Conservation (phyloP, 2,797 vertebrate species). For the Phalloptychus januarius region DNA sequence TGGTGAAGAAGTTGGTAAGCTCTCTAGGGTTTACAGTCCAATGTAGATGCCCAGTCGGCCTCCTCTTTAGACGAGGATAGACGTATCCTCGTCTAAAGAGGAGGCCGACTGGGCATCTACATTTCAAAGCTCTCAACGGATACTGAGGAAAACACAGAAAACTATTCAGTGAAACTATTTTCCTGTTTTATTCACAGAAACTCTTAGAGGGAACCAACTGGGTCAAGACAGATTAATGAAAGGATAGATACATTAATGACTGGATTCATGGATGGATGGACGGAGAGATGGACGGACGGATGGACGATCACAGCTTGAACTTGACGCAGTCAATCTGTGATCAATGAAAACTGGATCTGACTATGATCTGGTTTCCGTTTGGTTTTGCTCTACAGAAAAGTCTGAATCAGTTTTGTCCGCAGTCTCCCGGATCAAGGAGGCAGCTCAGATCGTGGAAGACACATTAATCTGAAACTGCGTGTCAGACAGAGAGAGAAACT, state of each 20-base stretch:
- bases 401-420: background rate
- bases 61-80: no score
- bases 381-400: background rate
- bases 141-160: background rate
- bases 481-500: constrained; percentile 10
- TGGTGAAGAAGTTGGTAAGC: background rate
- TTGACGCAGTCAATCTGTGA: background rate
- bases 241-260: background rate
- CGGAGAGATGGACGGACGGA: no score
- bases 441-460: constrained; percentile 14
- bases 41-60: no score
- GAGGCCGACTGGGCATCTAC: background rate
- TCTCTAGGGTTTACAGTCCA: no score
- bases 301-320: background rate
- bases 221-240: background rate
- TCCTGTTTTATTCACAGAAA: no score
- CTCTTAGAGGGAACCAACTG: background rate
- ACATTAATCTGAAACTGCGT: constrained; percentile 17
- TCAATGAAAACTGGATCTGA: background rate
- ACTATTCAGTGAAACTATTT: background rate
- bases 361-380: no score
- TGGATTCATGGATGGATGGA: background rate
- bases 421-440: background rate
- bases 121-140: background rate
- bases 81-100: background rate